phyloP scores from a whole-genome alignment of 2,888 invertebrate genomes.

The Tachystola acroxantha region DNA sequence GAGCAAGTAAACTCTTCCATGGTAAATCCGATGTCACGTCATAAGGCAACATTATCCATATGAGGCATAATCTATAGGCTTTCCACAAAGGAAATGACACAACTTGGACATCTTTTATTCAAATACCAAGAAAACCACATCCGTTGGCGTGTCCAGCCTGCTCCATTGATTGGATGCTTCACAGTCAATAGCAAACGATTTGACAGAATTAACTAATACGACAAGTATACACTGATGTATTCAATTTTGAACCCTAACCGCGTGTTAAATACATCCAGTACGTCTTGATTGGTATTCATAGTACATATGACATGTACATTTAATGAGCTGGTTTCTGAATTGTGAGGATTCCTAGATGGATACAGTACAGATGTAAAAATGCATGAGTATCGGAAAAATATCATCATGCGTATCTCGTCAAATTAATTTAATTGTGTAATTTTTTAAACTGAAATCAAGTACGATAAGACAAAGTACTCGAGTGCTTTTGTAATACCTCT shows the following conservation, averaged over 20 bases:
- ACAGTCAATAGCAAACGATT: conserved; percentile 28
- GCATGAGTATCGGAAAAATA: too few species aligned
- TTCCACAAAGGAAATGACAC: conserved; percentile 54
- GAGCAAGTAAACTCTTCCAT: neutral
- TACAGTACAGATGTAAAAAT: conserved; percentile 5
- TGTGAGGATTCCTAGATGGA: conserved; percentile 9
- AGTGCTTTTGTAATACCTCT: too few species aligned
- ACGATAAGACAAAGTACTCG: too few species aligned
- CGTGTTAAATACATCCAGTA: conserved; percentile 1
- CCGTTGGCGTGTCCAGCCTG: conserved; percentile 47
- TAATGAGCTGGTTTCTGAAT: conserved; percentile 7
- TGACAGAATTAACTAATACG: neutral
- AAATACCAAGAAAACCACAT: conserved; percentile 50
- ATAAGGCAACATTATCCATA: conserved; percentile 17
- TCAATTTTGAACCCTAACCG: conserved; percentile 10
- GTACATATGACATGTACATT: conserved; percentile 1
- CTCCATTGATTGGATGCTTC: conserved; percentile 35
- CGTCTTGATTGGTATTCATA: neutral
- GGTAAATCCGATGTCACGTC: conserved; percentile 2
- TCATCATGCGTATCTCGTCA: too few species aligned
- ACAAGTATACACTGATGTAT: neutral
- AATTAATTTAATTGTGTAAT: too few species aligned
- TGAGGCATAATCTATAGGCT: conserved; percentile 20
- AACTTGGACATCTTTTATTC: conserved; percentile 48
- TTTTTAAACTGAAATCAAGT: too few species aligned